Base-by-base conservation (phyloP, 2,113 vertebrate species). In the Rhizomys pruinosus region DNA sequence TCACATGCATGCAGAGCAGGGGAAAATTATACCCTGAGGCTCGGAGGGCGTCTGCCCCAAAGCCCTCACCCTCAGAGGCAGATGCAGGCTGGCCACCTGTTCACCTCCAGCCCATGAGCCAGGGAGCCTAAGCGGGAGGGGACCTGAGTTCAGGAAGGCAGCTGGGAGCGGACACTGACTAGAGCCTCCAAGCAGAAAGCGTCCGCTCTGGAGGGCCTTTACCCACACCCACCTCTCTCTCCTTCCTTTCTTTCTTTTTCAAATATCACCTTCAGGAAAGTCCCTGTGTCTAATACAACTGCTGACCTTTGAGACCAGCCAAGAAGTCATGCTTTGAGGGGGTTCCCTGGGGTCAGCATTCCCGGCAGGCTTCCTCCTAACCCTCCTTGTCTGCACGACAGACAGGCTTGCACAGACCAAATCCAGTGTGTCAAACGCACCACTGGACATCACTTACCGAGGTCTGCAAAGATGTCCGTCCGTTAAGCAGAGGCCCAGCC, bases 261-360 rank as follows among this genome's bases (percentile, higher is more conserved):
- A 59, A 94, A 97, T 92, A 92, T 63, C 74, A 84, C 89, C 37
- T 92, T 91, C 85, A 92, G 94, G 88, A 89, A 96, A 96, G 81
- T 92, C 90, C 85, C 94, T 47, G 63, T 55, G 34, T 89, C 80
- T 79, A 52, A 52, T n/a, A 77, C 68, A 44, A 25, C 32, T 64
- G 81, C 52, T 68, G 72, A 69, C 57, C 63, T 94, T 94, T 73
- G 17, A n/a, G 57, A 29, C 32, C 57, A 47, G 3, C 76, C 37
- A 76, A 77, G 63, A 37, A 57, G 42, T 66, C 27, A 2, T 47
- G 59, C 29, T 73, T 27, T 68, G 79, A 42, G 52, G 87, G 68
- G 74, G 59, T 87, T 92, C 52, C 87, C 79, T 71, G 55, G n/a
- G 57, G 63, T 71, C 69, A 15, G 5, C 7, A 15, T 73, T 77